phyloP scores from a whole-genome alignment of 23 tunicate genomes.

The Pegea sp. region DNA sequence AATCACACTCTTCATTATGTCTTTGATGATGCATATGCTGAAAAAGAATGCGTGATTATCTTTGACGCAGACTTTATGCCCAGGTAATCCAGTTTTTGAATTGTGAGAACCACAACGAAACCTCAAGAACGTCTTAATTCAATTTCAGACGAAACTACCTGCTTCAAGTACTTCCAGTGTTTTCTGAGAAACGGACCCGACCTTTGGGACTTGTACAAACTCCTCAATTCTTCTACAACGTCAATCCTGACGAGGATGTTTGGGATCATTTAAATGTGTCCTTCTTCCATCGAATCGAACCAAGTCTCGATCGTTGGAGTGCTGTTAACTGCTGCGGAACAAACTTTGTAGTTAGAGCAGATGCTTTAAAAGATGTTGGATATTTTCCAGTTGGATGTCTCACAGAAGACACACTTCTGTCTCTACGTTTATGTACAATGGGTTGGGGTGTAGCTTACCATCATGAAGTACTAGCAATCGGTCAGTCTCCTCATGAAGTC shows the following conservation, averaged over 20 bases:
- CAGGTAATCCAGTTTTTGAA: no score
- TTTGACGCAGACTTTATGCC: conserved; percentile 99
- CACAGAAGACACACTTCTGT: conserved; percentile 87
- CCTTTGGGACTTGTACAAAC: conserved; percentile 92
- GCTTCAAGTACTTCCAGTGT: conserved; percentile 78
- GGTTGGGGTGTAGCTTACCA: conserved; percentile 99
- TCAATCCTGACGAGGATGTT: conserved; percentile 91
- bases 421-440: conserved; percentile 80
- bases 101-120: no score
- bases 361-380: conserved; percentile 91
- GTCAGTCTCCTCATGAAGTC: conserved; percentile 93
- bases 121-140: no score
- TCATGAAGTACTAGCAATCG: conserved; percentile 93
- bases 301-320: conserved; percentile 85
- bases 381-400: conserved; percentile 97
- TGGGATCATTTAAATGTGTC: conserved; percentile 98
- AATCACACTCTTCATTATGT: conserved; percentile 88
- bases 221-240: conserved; percentile 98
- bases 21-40: conserved; percentile 74
- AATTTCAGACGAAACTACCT: conserved; percentile 96
- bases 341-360: conserved; percentile 82
- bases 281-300: conserved; percentile 95
- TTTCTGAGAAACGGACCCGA: conserved; percentile 81
- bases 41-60: conserved; percentile 74
- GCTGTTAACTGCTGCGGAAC: conserved; percentile 99